Conservation (phyloP, 2,113 vertebrate species). For the Nothoprocta perdicaria region DNA sequence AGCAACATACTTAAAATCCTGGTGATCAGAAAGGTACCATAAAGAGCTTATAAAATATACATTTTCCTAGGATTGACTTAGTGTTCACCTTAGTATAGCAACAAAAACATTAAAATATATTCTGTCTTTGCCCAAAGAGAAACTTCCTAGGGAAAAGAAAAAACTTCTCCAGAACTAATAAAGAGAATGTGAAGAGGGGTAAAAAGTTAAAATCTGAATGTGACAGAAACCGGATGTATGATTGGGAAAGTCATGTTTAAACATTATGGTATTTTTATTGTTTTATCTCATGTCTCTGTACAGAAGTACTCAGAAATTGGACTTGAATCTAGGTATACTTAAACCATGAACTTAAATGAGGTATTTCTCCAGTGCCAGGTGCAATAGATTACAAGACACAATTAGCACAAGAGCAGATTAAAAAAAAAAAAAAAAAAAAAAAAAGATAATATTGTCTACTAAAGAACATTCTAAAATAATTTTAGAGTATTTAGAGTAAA, state of each 20-base stretch:
- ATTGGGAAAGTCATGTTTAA: neutral
- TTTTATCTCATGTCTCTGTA: neutral
- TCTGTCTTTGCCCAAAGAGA: neutral
- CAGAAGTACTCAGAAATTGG: neutral
- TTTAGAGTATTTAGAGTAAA: neutral
- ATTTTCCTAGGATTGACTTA: neutral
- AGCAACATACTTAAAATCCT: neutral
- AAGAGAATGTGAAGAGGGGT: neutral
- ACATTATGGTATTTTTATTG: neutral
- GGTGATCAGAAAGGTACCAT: neutral
- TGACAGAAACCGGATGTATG: neutral
- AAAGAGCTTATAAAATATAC: fast-evolving
- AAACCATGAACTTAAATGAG: neutral
- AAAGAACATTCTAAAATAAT: neutral
- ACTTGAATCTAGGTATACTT: neutral
- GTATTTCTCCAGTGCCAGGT: neutral
- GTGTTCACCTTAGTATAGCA: neutral
- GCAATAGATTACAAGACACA: neutral
- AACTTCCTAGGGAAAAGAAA: fast-evolving
- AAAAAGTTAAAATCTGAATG: neutral
- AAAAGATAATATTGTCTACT: neutral
- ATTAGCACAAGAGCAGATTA: neutral
- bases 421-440: neutral
- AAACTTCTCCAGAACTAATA: neutral
- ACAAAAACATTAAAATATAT: neutral